Percentiles rank a stretch among this genome's conserved stretches.
Evolutionary conservation across 2,797 vertebrate species (phyloP).

Genomic region (Hydrocynus forskahlii): DNA sequence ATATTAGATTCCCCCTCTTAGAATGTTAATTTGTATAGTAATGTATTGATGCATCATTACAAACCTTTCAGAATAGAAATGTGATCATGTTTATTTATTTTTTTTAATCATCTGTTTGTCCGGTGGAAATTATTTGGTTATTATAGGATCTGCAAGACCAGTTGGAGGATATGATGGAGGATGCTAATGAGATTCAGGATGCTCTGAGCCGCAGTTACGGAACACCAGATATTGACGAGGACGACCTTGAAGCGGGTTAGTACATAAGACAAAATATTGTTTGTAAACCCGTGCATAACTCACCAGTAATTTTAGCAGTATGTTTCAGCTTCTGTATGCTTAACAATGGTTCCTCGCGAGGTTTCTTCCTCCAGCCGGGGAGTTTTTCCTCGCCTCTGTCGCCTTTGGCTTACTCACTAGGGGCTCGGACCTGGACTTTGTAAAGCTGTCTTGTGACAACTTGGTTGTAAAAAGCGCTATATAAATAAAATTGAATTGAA

Average conservation of each 20-base stretch:
- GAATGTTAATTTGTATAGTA: neutral
- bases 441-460: no score
- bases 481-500: no score
- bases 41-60: neutral
- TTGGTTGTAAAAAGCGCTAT: no score
- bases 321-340: neutral
- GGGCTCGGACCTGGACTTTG: no score
- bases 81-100: neutral
- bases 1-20: no score
- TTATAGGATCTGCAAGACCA: conserved; percentile 93
- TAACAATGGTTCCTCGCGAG: no score
- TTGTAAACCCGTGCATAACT: neutral
- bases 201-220: conserved; percentile 92
- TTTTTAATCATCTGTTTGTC: neutral
- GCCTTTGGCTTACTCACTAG: no score
- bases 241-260: conserved; percentile 94
- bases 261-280: neutral
- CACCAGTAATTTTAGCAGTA: neutral
- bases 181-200: conserved; percentile 94
- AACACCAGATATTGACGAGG: conserved; percentile 94
- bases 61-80: neutral
- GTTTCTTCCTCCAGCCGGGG: no score
- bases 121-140: neutral
- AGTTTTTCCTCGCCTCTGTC: no score
- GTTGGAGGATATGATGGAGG: conserved; percentile 98